These are phyloP conservation scores for Hypsopygia costalis DNA, from an alignment of 2,888 invertebrate species.

Conservation along the genomic window DNA sequence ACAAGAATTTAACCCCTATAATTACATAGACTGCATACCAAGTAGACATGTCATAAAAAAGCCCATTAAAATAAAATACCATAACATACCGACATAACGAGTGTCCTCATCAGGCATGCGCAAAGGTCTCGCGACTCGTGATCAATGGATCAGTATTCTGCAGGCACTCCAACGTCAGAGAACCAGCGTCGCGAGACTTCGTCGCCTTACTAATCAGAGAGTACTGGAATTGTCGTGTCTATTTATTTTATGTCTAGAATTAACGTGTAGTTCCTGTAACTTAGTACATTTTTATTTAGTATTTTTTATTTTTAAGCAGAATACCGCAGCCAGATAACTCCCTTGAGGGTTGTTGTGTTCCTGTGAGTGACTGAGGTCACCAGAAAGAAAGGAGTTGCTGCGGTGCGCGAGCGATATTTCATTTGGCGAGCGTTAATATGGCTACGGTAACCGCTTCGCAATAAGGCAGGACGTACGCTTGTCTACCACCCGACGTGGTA, in stretches of 20 bases:
- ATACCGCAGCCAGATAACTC: no score
- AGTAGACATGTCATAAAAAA: not conserved
- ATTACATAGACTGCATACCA: not conserved
- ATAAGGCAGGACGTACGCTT: no score
- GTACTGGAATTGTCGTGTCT: slow-evolving; percentile 19
- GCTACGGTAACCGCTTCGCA: no score
- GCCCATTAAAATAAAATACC: not conserved
- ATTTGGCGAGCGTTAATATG: no score
- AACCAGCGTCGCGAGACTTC: not conserved
- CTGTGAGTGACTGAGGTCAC: no score
- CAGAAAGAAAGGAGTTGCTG: no score
- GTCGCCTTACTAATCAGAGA: slow-evolving; percentile 9
- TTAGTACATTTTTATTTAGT: no score
- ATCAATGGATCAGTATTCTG: slow-evolving; percentile 7
- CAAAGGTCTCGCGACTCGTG: slow-evolving; percentile 9
- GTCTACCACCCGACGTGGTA: no score
- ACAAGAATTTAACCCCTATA: slow-evolving; percentile 13
- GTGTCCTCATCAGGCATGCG: slow-evolving; percentile 8
- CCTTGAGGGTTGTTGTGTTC: no score
- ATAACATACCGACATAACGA: not conserved
- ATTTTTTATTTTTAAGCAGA: no score
- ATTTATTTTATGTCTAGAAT: slow-evolving; percentile 1
- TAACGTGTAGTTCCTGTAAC: not conserved
- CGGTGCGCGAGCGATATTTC: no score
- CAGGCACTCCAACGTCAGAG: not conserved